phyloP scores from a whole-genome alignment of 2,113 vertebrate species.

The Prietella phreatophila region DNA sequence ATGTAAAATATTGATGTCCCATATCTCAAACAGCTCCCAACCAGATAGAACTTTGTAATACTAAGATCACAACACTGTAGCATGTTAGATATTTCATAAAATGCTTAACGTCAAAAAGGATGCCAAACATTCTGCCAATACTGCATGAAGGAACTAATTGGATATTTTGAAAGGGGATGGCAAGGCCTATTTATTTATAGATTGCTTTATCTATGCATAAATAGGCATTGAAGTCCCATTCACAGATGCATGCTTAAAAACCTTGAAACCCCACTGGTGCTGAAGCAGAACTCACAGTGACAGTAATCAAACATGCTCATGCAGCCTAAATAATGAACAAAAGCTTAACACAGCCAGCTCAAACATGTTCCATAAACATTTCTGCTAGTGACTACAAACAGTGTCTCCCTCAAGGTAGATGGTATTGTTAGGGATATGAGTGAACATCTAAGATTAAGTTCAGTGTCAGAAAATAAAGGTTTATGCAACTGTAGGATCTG shows the following conservation, averaged over 20 bases:
- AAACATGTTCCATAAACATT: background rate
- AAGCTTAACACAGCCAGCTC: background rate
- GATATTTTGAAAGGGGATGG: background rate
- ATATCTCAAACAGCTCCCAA: background rate
- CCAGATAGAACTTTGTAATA: too few relatives aligned
- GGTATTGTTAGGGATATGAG: background rate
- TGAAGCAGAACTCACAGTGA: background rate
- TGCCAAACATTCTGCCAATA: background rate
- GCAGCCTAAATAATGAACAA: background rate
- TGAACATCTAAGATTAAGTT: background rate
- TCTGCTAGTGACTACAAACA: background rate
- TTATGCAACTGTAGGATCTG: background rate
- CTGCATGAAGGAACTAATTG: background rate
- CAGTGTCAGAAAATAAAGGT: background rate
- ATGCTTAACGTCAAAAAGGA: background rate
- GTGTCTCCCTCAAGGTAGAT: background rate
- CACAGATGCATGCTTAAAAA: background rate
- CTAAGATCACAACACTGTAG: background rate
- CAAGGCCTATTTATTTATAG: too few relatives aligned
- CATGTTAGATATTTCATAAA: background rate
- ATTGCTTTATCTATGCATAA: background rate
- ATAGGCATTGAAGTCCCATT: background rate
- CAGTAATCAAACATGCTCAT: background rate
- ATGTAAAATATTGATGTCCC: background rate
- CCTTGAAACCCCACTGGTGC: background rate